These are phyloP conservation scores for Trachemys scripta DNA, from an alignment of 2,113 vertebrate species.

Conservation along the genomic window DNA sequence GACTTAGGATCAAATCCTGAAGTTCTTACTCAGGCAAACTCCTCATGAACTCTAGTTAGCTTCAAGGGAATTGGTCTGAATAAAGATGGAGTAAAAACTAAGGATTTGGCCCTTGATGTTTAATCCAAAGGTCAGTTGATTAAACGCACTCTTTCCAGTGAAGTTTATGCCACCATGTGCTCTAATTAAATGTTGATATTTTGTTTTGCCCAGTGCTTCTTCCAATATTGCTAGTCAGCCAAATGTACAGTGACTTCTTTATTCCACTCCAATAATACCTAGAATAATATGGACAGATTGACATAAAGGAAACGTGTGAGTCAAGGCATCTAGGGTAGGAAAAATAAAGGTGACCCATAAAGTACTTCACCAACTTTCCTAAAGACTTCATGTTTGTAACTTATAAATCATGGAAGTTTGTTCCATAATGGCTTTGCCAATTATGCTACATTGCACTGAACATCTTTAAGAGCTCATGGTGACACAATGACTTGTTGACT, in stretches of 20 bases:
- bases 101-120: not conserved
- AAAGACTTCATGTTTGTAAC: slow-evolving; percentile 62
- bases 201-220: not conserved
- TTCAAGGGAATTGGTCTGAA: not conserved
- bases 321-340: slow-evolving; percentile 64
- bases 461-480: not conserved
- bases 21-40: not conserved
- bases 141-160: not conserved
- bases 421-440: slow-evolving; percentile 46
- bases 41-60: not conserved
- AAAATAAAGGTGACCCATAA: slow-evolving; percentile 74
- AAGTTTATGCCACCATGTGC: not conserved
- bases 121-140: not conserved
- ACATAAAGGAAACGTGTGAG: slow-evolving; percentile 70
- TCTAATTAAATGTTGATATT: not conserved
- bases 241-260: slow-evolving; percentile 54
- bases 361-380: slow-evolving; percentile 69
- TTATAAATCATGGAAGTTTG: slow-evolving; percentile 47
- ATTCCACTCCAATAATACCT: slow-evolving; percentile 57
- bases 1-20: not conserved
- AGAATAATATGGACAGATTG: slow-evolving; percentile 56
- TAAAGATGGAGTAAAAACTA: not conserved
- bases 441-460: not conserved
- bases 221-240: not conserved
- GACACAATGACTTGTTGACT: slow-evolving; percentile 52